Conservation (phyloP, 2,888 invertebrate species). For the Aromia moschata region DNA sequence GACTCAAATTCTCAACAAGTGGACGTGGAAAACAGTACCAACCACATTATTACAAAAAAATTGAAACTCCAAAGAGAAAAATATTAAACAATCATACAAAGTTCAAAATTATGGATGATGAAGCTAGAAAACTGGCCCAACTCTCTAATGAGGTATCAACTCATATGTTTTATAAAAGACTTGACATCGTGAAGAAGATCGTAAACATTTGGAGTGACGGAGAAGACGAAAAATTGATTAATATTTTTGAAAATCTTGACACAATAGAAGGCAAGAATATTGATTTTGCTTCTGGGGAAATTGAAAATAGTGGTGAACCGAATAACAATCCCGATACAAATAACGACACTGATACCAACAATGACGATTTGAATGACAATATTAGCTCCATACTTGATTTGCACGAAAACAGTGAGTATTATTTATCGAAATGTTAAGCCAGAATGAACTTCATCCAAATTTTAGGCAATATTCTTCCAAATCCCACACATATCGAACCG, state of each 20-base stretch:
- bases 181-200: constrained; percentile 1
- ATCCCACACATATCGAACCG: neutral
- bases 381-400: neutral
- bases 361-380: neutral
- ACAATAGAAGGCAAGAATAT: neutral
- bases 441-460: neutral
- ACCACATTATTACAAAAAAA: constrained; percentile 4
- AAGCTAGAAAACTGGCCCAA: constrained; percentile 9
- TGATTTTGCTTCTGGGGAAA: neutral
- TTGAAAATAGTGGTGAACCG: neutral
- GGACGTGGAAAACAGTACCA: constrained; percentile 10
- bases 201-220: neutral
- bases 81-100: constrained; percentile 9
- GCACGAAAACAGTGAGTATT: neutral
- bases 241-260: neutral
- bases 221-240: neutral
- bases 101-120: constrained; percentile 11
- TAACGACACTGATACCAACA: neutral
- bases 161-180: constrained; percentile 10
- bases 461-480: neutral
- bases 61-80: neutral
- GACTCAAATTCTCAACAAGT: constrained; percentile 4
- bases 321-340: neutral
- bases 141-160: constrained; percentile 11
- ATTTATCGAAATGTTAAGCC: neutral